Percentiles rank a stretch among this genome's conserved stretches.
Evolutionary conservation across 2,113 vertebrate genomes (phyloP).

Genomic region (Spea multiplicata): DNA sequence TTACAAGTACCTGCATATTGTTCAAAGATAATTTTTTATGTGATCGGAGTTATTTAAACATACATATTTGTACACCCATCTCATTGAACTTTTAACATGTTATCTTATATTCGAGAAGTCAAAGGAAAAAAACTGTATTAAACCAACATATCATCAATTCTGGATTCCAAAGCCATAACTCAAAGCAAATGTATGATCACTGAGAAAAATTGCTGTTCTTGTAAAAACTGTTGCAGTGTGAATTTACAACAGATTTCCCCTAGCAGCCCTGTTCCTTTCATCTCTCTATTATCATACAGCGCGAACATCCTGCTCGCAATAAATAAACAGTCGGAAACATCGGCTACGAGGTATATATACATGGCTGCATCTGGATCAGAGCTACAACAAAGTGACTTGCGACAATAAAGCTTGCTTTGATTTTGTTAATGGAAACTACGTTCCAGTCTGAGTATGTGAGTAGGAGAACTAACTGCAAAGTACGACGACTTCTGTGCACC

Average conservation of each 20-base stretch:
- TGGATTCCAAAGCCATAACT: constrained; percentile 50
- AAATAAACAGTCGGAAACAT: constrained; percentile 29
- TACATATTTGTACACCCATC: constrained; percentile 22
- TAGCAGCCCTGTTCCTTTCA: constrained; percentile 58
- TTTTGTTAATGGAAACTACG: constrained; percentile 28
- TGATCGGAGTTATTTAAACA: constrained; percentile 20
- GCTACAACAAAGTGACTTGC: constrained; percentile 17
- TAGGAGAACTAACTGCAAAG: constrained; percentile 41
- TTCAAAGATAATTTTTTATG: constrained; percentile 25
- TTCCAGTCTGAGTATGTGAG: constrained; percentile 30
- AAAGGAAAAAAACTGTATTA: constrained; percentile 49
- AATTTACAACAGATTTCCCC: constrained; percentile 58
- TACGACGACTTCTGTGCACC: constrained; percentile 8
- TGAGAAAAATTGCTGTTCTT: constrained; percentile 51
- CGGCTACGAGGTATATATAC: not conserved
- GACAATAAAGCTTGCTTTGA: constrained; percentile 33
- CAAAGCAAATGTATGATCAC: constrained; percentile 50
- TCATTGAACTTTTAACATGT: constrained; percentile 36
- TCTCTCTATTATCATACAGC: constrained; percentile 50
- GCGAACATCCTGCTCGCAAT: constrained; percentile 38
- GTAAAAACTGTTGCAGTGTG: constrained; percentile 42
- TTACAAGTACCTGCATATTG: constrained; percentile 26
- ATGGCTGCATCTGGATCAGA: constrained; percentile 48
- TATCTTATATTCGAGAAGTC: constrained; percentile 30
- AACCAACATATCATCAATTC: constrained; percentile 52